Evolutionary conservation across 2,888 invertebrate species (phyloP).

Genomic region (Timema podura): DNA sequence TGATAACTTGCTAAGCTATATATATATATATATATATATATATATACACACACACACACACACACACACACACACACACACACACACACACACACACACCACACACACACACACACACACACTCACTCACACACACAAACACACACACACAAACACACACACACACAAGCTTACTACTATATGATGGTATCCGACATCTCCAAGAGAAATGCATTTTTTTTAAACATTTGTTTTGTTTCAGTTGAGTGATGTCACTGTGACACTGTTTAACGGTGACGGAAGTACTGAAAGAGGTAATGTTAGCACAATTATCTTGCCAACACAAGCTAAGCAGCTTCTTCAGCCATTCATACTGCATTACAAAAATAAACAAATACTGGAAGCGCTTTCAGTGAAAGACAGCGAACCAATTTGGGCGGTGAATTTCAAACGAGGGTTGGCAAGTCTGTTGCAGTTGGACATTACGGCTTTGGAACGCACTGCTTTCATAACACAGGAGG

Average conservation of each 20-base stretch:
- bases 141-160: too few species aligned
- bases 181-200: too few species aligned
- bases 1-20: too few species aligned
- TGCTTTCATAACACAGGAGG: slow-evolving; percentile 34
- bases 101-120: too few species aligned
- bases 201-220: neutral
- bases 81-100: too few species aligned
- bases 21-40: too few species aligned
- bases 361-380: neutral
- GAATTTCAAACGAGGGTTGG: slow-evolving; percentile 64
- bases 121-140: too few species aligned
- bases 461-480: slow-evolving; percentile 34
- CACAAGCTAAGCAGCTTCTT: slow-evolving; percentile 22
- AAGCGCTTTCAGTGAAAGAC: slow-evolving; percentile 32
- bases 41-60: too few species aligned
- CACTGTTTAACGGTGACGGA: slow-evolving; percentile 23
- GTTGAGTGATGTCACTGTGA: slow-evolving; percentile 21
- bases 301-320: slow-evolving; percentile 1
- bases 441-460: slow-evolving; percentile 60
- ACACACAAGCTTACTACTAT: too few species aligned
- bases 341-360: slow-evolving; percentile 26
- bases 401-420: slow-evolving; percentile 60
- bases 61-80: too few species aligned
- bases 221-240: slow-evolving; percentile 18
- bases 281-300: neutral